Base-by-base conservation (phyloP, 2,888 invertebrate genomes). In the Scaeva pyrastri region DNA sequence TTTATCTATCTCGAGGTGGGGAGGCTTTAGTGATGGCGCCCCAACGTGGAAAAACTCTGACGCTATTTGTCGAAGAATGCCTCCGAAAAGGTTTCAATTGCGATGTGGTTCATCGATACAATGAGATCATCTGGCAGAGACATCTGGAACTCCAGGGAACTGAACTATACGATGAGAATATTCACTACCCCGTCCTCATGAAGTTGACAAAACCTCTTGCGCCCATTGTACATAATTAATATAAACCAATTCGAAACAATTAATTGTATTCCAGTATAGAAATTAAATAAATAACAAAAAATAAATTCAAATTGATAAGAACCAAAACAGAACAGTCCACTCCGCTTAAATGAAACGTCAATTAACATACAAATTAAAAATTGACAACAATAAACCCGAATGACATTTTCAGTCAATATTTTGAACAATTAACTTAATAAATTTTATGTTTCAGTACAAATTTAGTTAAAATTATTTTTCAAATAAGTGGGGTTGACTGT, bases 11-110 rank as follows among this genome's bases (percentile, higher is more conserved):
- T 14, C 92, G 93, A 19, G 92, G 93, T 90, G 96, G 97, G 0
- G 91, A 95, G 64, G 96, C 95, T 2, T 92, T 96, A 84, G 94
- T 97, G 55, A 96, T 97, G 94, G 97, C 97, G 11, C 97, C 97
- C 1, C 93, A 94, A 85, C 94, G 97, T 56, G 96, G 96, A 4
- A 93, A 94, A 88, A 96, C 97, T 8, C 94, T 97, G 89, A 94
- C 95, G 66, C 93, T 94, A 88, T 97, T 97, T 91, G 93, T 94
- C 50, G 93, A 94, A 64, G 94, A 95, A 88, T 95, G 96, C 39
- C 90, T 93, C 74, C 92, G 92, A 81, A 94, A 93, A 79, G 95
- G 95, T 10, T 95, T 96, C 89, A 86, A 90, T 21, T 95, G 94
- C 74, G 93, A 93, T 52, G 93, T 94, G 82, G 92, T 94, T 50